Percentiles rank a stretch among this genome's conserved stretches.
Evolutionary conservation across 2,113 vertebrate species (phyloP).

Genomic region (Gallinago undulata): DNA sequence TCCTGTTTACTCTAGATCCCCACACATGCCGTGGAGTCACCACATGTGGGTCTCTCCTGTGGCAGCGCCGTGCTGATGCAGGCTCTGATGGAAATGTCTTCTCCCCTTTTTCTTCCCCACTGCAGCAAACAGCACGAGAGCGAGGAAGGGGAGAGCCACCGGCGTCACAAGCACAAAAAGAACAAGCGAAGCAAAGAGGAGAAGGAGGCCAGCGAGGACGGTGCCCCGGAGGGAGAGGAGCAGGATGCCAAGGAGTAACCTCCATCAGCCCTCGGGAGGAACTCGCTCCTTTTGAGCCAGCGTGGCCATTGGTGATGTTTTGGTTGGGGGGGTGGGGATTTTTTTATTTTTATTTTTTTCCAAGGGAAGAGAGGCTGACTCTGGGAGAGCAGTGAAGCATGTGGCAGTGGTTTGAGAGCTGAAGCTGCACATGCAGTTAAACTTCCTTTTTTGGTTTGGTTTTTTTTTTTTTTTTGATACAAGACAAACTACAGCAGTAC

Average conservation of each 20-base stretch:
- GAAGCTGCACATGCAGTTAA: neutral
- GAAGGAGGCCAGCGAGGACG: slow-evolving; percentile 66
- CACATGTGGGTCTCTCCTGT: rapidly evolving
- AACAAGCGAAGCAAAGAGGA: slow-evolving; percentile 79
- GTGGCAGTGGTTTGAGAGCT: neutral
- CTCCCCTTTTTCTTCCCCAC: neutral
- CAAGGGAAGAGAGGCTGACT: neutral
- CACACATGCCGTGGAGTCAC: rapidly evolving
- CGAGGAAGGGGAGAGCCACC: slow-evolving; percentile 75
- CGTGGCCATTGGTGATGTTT: neutral
- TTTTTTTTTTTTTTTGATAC: slow-evolving; percentile 8
- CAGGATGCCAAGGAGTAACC: slow-evolving; percentile 71
- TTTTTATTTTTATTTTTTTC: neutral
- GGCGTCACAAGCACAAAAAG: slow-evolving; percentile 81
- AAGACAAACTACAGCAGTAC: neutral
- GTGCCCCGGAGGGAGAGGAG: slow-evolving; percentile 53
- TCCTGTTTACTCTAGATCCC: rapidly evolving
- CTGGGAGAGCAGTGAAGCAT: neutral
- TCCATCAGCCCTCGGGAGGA: neutral
- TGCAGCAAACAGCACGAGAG: slow-evolving; percentile 75
- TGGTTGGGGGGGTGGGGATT: neutral
- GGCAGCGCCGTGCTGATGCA: neutral
- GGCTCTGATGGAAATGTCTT: neutral
- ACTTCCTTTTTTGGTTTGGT: neutral
- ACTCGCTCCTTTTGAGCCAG: neutral